These are phyloP conservation scores for Turritopsis dohrnii DNA, from an alignment of 30 jellyfish, hydroid and myxozoan species.

Conservation along the genomic window DNA sequence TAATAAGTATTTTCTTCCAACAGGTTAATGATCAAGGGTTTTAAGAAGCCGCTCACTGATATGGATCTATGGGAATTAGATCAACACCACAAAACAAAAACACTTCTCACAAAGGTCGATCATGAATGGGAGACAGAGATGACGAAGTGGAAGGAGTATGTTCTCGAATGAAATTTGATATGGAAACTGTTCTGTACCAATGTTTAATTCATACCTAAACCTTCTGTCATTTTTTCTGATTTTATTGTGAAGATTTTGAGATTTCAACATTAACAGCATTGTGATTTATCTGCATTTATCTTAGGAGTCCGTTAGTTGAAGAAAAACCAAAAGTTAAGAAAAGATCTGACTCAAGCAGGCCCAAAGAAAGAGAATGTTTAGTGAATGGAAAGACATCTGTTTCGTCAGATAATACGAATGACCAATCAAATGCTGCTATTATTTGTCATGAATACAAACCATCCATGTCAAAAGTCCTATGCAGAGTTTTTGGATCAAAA, in stretches of 20 bases:
- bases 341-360: not conserved
- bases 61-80: constrained; percentile 62
- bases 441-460: constrained; percentile 35
- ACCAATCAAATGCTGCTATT: not conserved
- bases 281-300: not conserved
- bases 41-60: constrained; percentile 48
- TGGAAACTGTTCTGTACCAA: too few species aligned
- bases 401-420: not conserved
- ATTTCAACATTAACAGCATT: not conserved
- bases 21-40: constrained; percentile 62
- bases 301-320: constrained; percentile 16
- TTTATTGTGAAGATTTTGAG: not conserved
- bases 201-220: too few species aligned
- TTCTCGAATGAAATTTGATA: not conserved
- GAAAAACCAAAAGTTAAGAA: not conserved
- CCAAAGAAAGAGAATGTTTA: not conserved
- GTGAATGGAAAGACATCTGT: not conserved
- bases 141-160: constrained; percentile 28
- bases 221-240: too few species aligned
- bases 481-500: constrained; percentile 48
- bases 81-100: constrained; percentile 36
- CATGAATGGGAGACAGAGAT: constrained; percentile 52
- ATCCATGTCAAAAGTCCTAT: constrained; percentile 49
- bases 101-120: constrained; percentile 28
- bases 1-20: not conserved